Evolutionary conservation across 2,113 vertebrate species (phyloP).

Genomic region (Proterorhinus semilunaris): DNA sequence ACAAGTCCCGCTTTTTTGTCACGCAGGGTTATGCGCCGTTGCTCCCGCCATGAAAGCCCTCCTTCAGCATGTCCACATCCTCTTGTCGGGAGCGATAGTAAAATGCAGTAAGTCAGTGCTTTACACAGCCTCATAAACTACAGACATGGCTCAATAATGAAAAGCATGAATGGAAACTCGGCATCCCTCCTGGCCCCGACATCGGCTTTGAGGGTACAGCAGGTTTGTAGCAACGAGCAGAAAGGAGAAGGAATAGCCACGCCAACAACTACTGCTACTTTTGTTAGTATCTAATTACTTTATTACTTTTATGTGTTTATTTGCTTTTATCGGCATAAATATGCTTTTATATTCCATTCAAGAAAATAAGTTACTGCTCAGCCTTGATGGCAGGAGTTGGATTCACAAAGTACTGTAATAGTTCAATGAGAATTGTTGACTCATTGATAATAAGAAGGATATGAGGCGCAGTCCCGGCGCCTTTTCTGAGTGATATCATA

Average conservation of each 20-base stretch:
- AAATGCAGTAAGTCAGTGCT: slow-evolving; percentile 81
- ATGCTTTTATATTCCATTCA: too few species aligned
- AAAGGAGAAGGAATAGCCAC: not conserved
- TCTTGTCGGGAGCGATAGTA: slow-evolving; percentile 80
- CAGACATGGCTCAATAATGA: slow-evolving; percentile 75
- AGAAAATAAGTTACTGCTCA: too few species aligned
- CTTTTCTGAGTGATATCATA: slow-evolving; percentile 56
- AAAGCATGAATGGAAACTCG: slow-evolving; percentile 76
- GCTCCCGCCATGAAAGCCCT: slow-evolving; percentile 72
- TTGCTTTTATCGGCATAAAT: too few species aligned
- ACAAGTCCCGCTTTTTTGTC: slow-evolving; percentile 78
- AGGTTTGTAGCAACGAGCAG: slow-evolving; percentile 35
- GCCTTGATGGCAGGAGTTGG: too few species aligned
- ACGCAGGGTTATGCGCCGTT: slow-evolving; percentile 71
- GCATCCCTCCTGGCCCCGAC: slow-evolving; percentile 68
- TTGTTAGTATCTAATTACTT: too few species aligned
- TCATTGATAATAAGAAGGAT: not conserved
- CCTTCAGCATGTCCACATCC: slow-evolving; percentile 73
- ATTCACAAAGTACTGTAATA: not conserved
- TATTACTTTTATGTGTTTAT: too few species aligned
- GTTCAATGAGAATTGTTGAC: not conserved
- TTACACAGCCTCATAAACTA: slow-evolving; percentile 81
- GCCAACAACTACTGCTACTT: too few species aligned
- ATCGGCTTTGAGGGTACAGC: slow-evolving; percentile 34
- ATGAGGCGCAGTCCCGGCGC: slow-evolving; percentile 2